Base-by-base conservation (phyloP, 35 echinoderm and acorn worm genomes). In the Lytechinus pictus region DNA sequence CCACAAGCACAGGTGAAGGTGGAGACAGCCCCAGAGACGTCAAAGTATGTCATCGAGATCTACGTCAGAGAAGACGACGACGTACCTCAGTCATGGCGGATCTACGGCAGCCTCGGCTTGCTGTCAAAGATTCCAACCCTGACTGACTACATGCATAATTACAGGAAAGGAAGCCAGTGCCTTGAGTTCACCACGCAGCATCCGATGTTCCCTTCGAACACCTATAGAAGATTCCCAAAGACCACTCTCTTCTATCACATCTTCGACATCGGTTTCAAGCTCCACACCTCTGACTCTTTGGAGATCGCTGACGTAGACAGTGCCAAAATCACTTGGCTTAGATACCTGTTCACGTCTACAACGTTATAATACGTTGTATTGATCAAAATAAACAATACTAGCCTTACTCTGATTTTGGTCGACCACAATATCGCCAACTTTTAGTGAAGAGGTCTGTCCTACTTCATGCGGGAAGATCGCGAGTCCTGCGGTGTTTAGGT, bases 161-260 rank as follows among this genome's bases (percentile, higher is more conserved):
- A 93, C 92, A 93, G 92, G 54, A 93, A 93, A 55, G 27, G 29
- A n/a, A 93, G 53, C 27, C 92, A 93, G 92, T 55, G 92, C 5
- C 27, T 93, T 11, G 21, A 93, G 52, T 93, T 93, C 54, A 28
- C 14, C 92, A 54, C 92, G 9, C 92, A 93, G 11, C 92, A 93
- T 44, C 29, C 52, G 9, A 93, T 55, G 52, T 57, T 55, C n/a
- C 52, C 92, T 28, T 8, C 52, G 29, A 54, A 54, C 92, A 93
- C 12, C 52, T 55, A 93, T 24, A 27, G 54, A 9, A 93, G 52
- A 13, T 93, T 93, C 53, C 92, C 92, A 54, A 93, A 93, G 92
- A 93, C 53, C 9, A 93, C 28, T 9, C 92, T 93, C 14, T 93
- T 93, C n/a, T 54, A 55, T 27, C 92, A 93, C 92, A 93, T 93